These are phyloP conservation scores for Perca fluviatilis DNA, from an alignment of 2,113 vertebrate species.

Conservation along the genomic window DNA sequence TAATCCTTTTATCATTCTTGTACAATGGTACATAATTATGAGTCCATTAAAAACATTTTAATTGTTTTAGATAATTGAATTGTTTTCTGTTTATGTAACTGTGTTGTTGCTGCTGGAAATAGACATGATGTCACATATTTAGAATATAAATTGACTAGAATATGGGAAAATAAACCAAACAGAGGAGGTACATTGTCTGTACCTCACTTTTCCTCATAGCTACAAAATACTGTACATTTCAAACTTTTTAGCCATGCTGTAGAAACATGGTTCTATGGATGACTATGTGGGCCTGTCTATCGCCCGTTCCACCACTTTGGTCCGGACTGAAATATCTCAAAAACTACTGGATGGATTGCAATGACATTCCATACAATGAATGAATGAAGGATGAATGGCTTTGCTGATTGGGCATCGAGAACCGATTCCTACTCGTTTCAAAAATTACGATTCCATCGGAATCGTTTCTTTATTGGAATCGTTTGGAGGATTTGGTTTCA, in stretches of 20 bases:
- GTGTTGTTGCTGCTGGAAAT: conserved; percentile 2
- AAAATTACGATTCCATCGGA: no score
- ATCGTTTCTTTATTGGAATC: no score
- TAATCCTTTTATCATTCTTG: conserved; percentile 17
- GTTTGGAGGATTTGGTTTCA: no score
- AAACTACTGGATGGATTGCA: neutral
- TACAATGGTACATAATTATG: conserved; percentile 10
- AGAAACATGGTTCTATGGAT: neutral
- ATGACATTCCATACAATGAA: no score
- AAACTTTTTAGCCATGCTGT: neutral
- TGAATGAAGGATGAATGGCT: neutral
- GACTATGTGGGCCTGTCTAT: neutral
- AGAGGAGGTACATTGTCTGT: neutral
- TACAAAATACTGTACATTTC: neutral
- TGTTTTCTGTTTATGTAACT: neutral
- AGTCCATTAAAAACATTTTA: conserved; percentile 17
- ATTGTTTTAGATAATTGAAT: conserved; percentile 33
- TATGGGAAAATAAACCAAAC: neutral
- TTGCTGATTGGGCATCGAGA: no score
- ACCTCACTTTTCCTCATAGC: neutral
- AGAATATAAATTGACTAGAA: conserved; percentile 1
- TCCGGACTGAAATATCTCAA: no score
- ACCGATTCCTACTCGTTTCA: no score
- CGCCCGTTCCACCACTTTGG: neutral
- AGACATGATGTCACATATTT: neutral